A percentile compares a stretch with the other conserved stretches of the same genome.
Evolutionary conservation across 2,888 invertebrate genomes (phyloP).

Genomic region (Malthinus seriepunctatus): DNA sequence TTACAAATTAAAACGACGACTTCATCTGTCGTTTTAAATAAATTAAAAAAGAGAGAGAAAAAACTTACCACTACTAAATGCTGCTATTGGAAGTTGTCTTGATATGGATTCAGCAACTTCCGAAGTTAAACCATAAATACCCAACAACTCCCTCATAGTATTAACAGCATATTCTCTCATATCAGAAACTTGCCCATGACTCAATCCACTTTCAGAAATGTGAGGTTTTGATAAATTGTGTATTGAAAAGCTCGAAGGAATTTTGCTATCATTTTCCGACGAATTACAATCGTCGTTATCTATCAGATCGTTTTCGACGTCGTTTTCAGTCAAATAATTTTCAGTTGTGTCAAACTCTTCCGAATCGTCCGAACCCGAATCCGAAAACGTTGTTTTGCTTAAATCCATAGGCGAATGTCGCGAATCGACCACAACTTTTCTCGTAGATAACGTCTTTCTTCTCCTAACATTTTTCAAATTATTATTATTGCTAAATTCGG

Average conservation of each 20-base stretch:
- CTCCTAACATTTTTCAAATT: conserved; percentile 45
- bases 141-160: conserved; percentile 77
- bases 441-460: conserved; percentile 45
- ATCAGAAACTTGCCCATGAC: conserved; percentile 56
- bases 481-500: conserved; percentile 46
- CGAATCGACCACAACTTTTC: conserved; percentile 44
- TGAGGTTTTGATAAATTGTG: conserved; percentile 53
- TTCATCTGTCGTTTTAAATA: no score
- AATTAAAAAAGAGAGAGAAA: neutral
- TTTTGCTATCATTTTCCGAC: conserved; percentile 39
- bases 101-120: conserved; percentile 73
- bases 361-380: conserved; percentile 44
- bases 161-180: conserved; percentile 78
- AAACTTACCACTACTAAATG: conserved; percentile 67
- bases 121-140: conserved; percentile 75
- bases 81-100: conserved; percentile 70
- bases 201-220: conserved; percentile 41
- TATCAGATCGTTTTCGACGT: conserved; percentile 40
- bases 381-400: conserved; percentile 49
- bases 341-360: conserved; percentile 53
- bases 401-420: conserved; percentile 48
- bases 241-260: conserved; percentile 52
- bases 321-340: conserved; percentile 45
- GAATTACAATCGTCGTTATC: conserved; percentile 31
- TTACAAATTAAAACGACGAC: neutral